A percentile compares a stretch with the other conserved stretches of the same genome.
phyloP scores from a whole-genome alignment of 92 coral and sea anemone species.

The Virgularia gustaviana region DNA sequence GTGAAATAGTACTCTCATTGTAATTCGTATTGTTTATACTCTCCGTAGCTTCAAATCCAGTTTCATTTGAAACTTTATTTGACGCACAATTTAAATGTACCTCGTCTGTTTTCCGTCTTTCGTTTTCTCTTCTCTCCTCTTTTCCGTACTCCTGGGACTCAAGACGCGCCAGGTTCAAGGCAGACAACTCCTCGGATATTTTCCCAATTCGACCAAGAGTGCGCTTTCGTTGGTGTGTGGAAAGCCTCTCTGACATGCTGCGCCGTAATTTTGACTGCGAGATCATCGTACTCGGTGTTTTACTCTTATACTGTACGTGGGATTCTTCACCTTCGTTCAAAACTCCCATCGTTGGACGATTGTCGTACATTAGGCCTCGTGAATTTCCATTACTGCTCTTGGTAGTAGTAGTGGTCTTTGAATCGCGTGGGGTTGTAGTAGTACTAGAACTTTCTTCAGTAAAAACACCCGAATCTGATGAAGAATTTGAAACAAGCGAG shows the following conservation, averaged over 20 bases:
- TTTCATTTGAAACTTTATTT: too few relatives aligned
- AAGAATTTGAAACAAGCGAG: conserved; percentile 83
- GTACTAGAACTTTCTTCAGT: conserved; percentile 62
- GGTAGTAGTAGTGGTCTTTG: not conserved
- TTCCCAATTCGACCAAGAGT: not conserved
- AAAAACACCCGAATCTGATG: conserved; percentile 94
- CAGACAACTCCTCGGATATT: conserved; percentile 24
- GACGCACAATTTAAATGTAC: too few relatives aligned
- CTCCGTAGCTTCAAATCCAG: not conserved
- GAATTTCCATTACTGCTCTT: not conserved
- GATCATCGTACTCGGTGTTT: conserved; percentile 9
- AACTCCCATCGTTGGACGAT: conserved; percentile 20
- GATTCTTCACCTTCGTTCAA: conserved; percentile 15
- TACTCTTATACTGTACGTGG: conserved; percentile 1
- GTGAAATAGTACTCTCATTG: not conserved
- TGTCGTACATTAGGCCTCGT: not conserved
- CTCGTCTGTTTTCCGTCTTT: too few relatives aligned
- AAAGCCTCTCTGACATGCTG: conserved; percentile 30
- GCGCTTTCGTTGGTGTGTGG: conserved; percentile 19
- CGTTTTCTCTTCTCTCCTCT: too few relatives aligned
- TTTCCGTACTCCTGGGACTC: too few relatives aligned
- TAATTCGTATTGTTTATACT: not conserved
- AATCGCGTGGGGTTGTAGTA: conserved; percentile 47
- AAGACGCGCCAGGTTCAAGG: conserved; percentile 21
- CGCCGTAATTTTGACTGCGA: conserved; percentile 32